Evolutionary conservation across 2,113 vertebrate species (phyloP), one percentile per base, ranked within the genome.

Genomic region (Melanerpes formicivorus): DNA sequence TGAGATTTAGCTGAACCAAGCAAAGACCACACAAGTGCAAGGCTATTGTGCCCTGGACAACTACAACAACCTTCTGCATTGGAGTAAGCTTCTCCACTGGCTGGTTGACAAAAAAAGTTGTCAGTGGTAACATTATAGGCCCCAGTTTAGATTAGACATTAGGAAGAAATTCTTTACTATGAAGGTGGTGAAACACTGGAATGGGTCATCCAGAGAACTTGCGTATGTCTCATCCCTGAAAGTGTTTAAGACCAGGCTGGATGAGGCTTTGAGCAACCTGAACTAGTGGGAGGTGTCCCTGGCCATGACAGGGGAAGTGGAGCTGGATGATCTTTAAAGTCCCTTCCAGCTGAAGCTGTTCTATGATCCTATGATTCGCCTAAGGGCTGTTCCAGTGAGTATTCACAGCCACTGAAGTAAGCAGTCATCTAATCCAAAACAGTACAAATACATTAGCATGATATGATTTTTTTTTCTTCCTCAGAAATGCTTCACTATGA

Each of bases 21-120:
- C 21, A 55, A 64, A 54, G 34, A 40, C 48, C 23, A 54, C 50
- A 65, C 22, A 29, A 54, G 19, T 18, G 25, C 17, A 44, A 21
- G 15, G 48, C 18, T 32, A 77, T 37, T 22, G 6, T 1, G 0
- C 11, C 6, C 10, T 46, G 4, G 9, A 60, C 18, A 52, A 27
- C 29, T 37, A 44, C 12, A 56, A 44, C 12, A 56, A 6, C 5
- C 5, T 58, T 58, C 30, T 52, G 15, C 50, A 62, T 18, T 18
- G 18, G 13, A 77, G 54, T 22, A 52, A 52, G 19, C 50, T 23
- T 52, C 50, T 52, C 21, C 50, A 52, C 50, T 52, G 50, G 10
- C 19, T 18, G 11, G 18, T n/a, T 72, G 54, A 66, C 14, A 37
- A 30, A 80, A 77, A 65, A 17, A 60, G 19, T 21, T 60, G 7